These are phyloP conservation scores for Cryptosula pallasiana DNA, from an alignment of 2,888 invertebrate genomes.

Conservation along the genomic window DNA sequence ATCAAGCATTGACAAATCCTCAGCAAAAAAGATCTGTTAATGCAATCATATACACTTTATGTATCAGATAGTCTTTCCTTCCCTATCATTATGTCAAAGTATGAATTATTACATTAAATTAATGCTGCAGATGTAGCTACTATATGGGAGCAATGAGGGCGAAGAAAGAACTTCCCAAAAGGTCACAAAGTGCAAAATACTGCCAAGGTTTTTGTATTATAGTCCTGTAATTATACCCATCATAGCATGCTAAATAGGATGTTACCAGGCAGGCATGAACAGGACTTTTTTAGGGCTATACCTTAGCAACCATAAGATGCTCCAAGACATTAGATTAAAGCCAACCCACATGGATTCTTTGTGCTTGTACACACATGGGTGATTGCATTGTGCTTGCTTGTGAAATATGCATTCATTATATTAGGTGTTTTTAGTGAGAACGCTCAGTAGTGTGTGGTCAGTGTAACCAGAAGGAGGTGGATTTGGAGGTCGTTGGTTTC, in stretches of 20 bases:
- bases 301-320: constrained; percentile 1
- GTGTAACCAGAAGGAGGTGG: constrained; percentile 4
- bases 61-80: not conserved
- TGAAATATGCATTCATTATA: constrained; percentile 14
- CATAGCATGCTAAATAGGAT: not conserved
- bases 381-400: not conserved
- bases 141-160: too few relatives aligned
- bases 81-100: not conserved
- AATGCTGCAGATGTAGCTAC: not conserved
- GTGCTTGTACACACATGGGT: not conserved
- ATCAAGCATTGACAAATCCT: too few relatives aligned
- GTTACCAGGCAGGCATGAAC: too few relatives aligned
- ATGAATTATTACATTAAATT: not conserved
- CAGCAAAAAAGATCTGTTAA: too few relatives aligned
- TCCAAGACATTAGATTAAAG: not conserved
- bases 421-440: not conserved
- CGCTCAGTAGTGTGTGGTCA: constrained; percentile 19
- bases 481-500: not conserved
- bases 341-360: not conserved
- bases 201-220: not conserved
- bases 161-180: not conserved
- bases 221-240: not conserved
- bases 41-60: too few relatives aligned
- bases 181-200: not conserved
- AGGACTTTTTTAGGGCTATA: not conserved